Evolutionary conservation across 2,113 vertebrate species (phyloP).

Genomic region (Catharus fuscescens): DNA sequence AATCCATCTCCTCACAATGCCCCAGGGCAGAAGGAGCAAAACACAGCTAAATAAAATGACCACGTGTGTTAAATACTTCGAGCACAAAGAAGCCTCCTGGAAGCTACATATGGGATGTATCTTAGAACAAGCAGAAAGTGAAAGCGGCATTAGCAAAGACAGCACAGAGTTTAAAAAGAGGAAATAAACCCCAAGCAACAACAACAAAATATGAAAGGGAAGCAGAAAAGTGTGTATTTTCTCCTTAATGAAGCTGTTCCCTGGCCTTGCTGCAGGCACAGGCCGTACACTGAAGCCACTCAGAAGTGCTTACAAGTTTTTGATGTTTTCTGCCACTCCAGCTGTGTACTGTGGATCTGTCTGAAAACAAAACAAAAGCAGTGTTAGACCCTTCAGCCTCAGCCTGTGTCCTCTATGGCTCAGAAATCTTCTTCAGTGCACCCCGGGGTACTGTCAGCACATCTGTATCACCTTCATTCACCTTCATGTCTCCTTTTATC

Average conservation of each 20-base stretch:
- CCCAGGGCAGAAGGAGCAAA: constrained; percentile 1
- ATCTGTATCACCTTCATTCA: neutral
- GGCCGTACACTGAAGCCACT: neutral
- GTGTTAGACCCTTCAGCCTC: neutral
- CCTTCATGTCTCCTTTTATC: neutral
- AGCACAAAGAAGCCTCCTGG: neutral
- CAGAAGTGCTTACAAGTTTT: constrained; percentile 79
- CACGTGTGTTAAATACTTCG: rapidly evolving
- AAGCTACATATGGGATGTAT: neutral
- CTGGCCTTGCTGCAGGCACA: neutral
- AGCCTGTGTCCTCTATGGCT: neutral
- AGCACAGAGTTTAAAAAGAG: neutral
- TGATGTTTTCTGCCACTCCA: constrained; percentile 82
- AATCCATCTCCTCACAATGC: neutral
- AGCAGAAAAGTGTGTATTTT: neutral
- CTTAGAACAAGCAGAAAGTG: neutral
- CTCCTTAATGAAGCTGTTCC: neutral
- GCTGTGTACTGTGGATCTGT: constrained; percentile 82
- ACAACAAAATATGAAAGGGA: neutral
- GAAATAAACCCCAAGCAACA: neutral
- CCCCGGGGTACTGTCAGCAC: neutral
- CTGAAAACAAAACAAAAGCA: constrained; percentile 72
- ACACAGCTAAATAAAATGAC: neutral
- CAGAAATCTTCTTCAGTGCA: neutral
- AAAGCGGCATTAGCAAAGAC: neutral